Evolutionary conservation across 2,888 invertebrate species (phyloP), one percentile per base, ranked within the genome.

Genomic region (Tipula lateralis): DNA sequence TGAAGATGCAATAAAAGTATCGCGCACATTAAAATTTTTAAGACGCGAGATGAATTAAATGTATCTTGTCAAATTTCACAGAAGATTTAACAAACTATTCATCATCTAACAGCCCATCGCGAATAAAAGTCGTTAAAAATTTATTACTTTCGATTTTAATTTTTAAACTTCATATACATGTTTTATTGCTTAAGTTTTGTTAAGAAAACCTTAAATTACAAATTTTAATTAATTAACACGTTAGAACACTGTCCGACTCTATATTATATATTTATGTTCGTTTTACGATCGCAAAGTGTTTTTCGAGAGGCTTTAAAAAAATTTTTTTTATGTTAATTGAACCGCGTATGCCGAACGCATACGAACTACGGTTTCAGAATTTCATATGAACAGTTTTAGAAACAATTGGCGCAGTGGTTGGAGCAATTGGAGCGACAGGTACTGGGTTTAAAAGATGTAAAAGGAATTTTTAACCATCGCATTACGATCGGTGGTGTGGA

Each of bases 171-270:
- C 19, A 24, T 24, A 66, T 6, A 66, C 9, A 66, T 5, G 12
- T 66, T 66, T 66, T 66, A 66, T 66, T 66, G 66, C 66, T 9
- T n/a, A n/a, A n/a, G n/a, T n/a, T n/a, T n/a, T n/a, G n/a, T n/a
- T n/a, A 50, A 66, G 24, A 44, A 66, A 24, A 66, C 66, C 66
- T 66, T 66, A 66, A 66, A 66, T 66, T 66, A 66, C 19, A 19
- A 66, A 12, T n/a, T 66, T 66, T 66, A 66, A 66, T 66, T 66
- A 66, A 66, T 66, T 66, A 66, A 66, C 66, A 66, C 66, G 66
- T 66, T 66, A 24, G 24, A 66, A 7, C 24, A 19, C 12, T 24
- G 9, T 66, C 66, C 66, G 24, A 9, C 66, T 66, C 24, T 66
- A 66, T 44, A 50, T 1, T n/a, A 50, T 16, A 50, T 16, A 50